Conservation (phyloP, 2,113 vertebrate genomes). For the Seriola quinqueradiata region DNA sequence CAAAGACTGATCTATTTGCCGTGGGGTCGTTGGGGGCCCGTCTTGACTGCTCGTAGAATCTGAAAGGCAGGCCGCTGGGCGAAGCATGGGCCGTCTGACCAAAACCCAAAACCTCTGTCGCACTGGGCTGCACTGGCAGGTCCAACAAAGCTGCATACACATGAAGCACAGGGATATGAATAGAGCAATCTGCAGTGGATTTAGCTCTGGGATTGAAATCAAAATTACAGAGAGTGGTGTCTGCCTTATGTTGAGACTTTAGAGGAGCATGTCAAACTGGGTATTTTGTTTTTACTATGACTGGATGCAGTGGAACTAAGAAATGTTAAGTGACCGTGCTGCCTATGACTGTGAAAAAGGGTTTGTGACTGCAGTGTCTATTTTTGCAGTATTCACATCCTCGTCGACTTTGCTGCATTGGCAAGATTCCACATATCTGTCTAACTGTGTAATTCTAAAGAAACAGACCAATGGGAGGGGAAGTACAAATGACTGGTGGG, state of each 20-base stretch:
- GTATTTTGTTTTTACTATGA: background rate
- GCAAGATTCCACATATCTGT: background rate
- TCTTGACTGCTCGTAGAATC: slow-evolving; percentile 96
- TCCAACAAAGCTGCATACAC: slow-evolving; percentile 67
- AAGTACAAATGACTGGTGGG: slow-evolving; percentile 10
- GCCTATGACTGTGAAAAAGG: background rate
- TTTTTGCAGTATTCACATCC: slow-evolving; percentile 18
- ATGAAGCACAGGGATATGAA: background rate
- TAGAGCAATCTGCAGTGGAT: background rate
- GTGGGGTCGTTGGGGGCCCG: slow-evolving; percentile 91
- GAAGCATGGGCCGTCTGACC: slow-evolving; percentile 84
- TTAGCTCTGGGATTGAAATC: no score
- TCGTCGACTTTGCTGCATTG: background rate
- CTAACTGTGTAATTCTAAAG: slow-evolving; percentile 18
- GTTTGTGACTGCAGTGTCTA: background rate
- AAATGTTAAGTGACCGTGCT: background rate
- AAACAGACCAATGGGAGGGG: background rate
- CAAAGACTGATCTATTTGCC: slow-evolving; percentile 91
- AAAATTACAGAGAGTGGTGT: no score
- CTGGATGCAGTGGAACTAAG: background rate
- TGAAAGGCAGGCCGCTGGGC: slow-evolving; percentile 91
- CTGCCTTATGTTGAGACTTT: background rate
- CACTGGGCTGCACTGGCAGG: slow-evolving; percentile 77
- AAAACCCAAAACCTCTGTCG: slow-evolving; percentile 91
- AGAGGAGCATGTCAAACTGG: no score